Evolutionary conservation across 1,140 invertebrate species (phyloP).

Genomic region (Centruroides vittatus): DNA sequence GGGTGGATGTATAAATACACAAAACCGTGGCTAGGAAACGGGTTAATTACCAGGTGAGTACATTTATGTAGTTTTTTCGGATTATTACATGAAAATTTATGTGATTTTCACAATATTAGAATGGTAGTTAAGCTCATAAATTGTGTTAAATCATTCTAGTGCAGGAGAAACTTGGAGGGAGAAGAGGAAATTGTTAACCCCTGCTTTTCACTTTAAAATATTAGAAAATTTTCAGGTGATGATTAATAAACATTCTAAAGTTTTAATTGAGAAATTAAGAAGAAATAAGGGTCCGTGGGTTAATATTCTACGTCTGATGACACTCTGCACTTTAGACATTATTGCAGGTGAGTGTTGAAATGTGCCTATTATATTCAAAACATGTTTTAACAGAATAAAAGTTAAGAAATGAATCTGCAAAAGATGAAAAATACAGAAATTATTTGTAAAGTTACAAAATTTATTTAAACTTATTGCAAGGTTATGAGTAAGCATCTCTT

Average conservation of each 20-base stretch:
- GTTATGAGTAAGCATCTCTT: no score
- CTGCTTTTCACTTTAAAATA: slow-evolving; percentile 47
- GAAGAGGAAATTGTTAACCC: slow-evolving; percentile 33
- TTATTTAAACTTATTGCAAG: neutral
- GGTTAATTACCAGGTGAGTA: slow-evolving; percentile 60
- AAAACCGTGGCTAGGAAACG: slow-evolving; percentile 65
- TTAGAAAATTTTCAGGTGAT: slow-evolving; percentile 42
- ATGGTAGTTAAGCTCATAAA: no score
- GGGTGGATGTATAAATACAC: slow-evolving; percentile 52
- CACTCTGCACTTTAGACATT: slow-evolving; percentile 71
- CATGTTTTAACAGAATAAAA: no score
- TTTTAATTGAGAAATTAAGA: slow-evolving; percentile 23
- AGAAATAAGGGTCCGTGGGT: slow-evolving; percentile 21
- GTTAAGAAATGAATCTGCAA: no score
- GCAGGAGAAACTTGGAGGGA: no score
- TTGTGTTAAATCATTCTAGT: no score
- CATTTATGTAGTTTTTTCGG: slow-evolving; percentile 11
- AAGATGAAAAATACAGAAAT: neutral
- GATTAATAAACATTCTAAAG: slow-evolving; percentile 40
- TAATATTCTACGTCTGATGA: slow-evolving; percentile 57
- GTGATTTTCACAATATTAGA: slow-evolving; percentile 17
- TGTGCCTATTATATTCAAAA: no score
- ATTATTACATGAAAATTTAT: slow-evolving; percentile 24
- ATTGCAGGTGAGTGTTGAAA: slow-evolving; percentile 50
- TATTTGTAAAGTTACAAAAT: neutral